A percentile compares a stretch with the other conserved stretches of the same genome.
Evolutionary conservation across 2,888 invertebrate species (phyloP).

Genomic region (Stegophylla sp.): DNA sequence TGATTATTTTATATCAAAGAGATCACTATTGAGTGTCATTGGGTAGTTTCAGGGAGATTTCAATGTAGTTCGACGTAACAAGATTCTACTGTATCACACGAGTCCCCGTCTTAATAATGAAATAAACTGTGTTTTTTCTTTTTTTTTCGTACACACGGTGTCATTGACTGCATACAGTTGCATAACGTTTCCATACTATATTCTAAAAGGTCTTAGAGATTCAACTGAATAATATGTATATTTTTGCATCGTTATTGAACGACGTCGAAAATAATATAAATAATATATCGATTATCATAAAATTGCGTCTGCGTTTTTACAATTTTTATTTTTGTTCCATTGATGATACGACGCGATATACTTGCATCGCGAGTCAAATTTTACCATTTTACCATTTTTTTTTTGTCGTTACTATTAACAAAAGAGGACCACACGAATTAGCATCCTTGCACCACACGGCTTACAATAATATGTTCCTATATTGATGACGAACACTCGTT

Average conservation of each 20-base stretch:
- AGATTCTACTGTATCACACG: no score
- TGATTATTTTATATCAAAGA: no score
- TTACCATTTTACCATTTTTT: conserved; percentile 26
- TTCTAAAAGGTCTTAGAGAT: conserved; percentile 13
- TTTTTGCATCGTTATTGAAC: neutral
- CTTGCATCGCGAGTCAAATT: conserved; percentile 8
- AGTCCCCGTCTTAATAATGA: no score
- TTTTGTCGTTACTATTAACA: neutral
- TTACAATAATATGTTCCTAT: neutral
- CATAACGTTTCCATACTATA: neutral
- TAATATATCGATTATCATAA: conserved; percentile 15
- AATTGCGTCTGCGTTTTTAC: neutral
- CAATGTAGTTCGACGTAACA: no score
- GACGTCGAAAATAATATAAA: neutral
- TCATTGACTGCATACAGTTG: conserved; percentile 18
- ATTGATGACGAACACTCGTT: neutral
- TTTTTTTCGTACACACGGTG: neutral
- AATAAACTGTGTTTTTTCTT: no score
- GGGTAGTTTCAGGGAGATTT: no score
- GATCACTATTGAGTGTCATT: no score
- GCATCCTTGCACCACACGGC: neutral
- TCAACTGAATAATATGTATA: neutral
- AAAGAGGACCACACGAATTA: neutral
- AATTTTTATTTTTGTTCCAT: conserved; percentile 12
- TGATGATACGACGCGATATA: neutral